These are phyloP conservation scores for Shargacucullia verbasci DNA, from an alignment of 2,888 invertebrate species.

Conservation along the genomic window DNA sequence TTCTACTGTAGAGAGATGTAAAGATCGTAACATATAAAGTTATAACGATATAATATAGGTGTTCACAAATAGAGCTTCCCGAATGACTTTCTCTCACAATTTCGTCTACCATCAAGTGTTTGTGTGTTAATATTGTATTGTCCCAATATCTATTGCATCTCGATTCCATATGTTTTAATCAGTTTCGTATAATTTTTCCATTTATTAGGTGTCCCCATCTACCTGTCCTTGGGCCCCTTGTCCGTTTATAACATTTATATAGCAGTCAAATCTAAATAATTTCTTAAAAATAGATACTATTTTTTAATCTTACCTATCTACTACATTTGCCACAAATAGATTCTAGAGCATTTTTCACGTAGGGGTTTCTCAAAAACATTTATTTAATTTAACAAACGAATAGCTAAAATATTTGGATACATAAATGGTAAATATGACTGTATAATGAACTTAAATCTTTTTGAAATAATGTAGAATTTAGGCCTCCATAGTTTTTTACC, in stretches of 20 bases:
- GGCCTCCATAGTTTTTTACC: constrained; percentile 53
- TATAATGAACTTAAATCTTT: constrained; percentile 52
- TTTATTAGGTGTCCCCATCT: constrained; percentile 12
- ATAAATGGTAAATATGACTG: constrained; percentile 49
- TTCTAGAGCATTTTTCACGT: constrained; percentile 44
- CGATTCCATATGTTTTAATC: constrained; percentile 16
- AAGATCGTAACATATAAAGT: constrained; percentile 71
- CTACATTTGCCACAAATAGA: constrained; percentile 41
- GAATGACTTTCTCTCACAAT: constrained; percentile 69
- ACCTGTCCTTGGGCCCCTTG: constrained; percentile 25
- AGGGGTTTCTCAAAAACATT: constrained; percentile 27
- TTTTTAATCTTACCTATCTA: constrained; percentile 28
- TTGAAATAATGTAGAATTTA: constrained; percentile 52
- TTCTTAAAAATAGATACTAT: constrained; percentile 17
- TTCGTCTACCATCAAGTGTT: constrained; percentile 75
- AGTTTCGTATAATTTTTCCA: constrained; percentile 7
- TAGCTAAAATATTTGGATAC: constrained; percentile 36
- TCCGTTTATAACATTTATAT: constrained; percentile 29
- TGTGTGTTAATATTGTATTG: constrained; percentile 52
- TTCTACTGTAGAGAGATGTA: constrained; percentile 78
- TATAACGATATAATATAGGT: constrained; percentile 69
- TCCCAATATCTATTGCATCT: constrained; percentile 21
- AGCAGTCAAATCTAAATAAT: constrained; percentile 27
- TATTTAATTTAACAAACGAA: constrained; percentile 32
- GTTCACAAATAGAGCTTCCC: constrained; percentile 86